Evolutionary conservation across 2,888 invertebrate genomes (phyloP).

Genomic region (Therioaphis trifolii): DNA sequence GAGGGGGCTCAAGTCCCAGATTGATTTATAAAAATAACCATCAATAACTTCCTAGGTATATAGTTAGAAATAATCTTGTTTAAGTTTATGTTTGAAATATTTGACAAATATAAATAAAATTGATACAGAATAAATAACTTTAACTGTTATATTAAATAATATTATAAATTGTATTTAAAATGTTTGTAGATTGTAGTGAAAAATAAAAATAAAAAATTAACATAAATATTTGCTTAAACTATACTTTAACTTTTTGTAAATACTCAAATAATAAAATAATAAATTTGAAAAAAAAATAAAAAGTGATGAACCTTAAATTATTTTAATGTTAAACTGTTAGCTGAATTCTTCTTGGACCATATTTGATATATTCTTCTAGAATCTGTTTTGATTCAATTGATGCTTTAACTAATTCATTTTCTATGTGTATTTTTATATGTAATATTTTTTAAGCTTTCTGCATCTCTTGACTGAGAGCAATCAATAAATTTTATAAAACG

Average conservation of each 20-base stretch:
- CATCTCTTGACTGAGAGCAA: no score
- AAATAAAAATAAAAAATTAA: no score
- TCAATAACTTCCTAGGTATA: neutral
- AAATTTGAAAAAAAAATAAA: neutral
- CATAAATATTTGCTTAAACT: no score
- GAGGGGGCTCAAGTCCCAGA: neutral
- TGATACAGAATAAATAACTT: no score
- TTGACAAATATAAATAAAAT: no score
- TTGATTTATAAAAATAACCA: neutral
- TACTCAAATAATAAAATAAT: no score
- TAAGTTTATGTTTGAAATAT: neutral
- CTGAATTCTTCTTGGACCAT: slow-evolving; percentile 17
- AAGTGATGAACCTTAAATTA: slow-evolving; percentile 14
- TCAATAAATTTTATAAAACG: slow-evolving; percentile 11
- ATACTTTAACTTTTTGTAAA: no score
- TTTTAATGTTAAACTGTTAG: slow-evolving; percentile 18
- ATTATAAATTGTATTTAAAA: no score
- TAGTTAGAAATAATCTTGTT: neutral
- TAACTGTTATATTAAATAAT: no score
- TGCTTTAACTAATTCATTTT: slow-evolving; percentile 5
- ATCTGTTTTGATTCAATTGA: slow-evolving; percentile 10
- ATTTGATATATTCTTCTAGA: slow-evolving; percentile 10
- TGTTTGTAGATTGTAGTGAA: no score
- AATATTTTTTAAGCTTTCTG: no score
- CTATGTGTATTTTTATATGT: slow-evolving; percentile 12